phyloP scores from a whole-genome alignment of 2,113 vertebrate genomes.

The Tachysurus vachellii region DNA sequence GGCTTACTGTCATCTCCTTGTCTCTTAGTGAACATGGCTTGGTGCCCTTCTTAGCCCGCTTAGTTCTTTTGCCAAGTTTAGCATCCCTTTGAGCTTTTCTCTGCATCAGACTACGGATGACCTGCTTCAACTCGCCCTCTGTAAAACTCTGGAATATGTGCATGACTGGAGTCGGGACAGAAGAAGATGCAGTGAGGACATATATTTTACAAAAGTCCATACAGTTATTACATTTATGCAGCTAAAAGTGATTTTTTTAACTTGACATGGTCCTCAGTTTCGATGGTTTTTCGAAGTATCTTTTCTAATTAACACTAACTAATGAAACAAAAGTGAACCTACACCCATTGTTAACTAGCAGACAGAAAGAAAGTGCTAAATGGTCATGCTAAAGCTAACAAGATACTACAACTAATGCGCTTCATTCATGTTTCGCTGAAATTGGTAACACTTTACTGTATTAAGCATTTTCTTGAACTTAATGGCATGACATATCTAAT shows the following conservation, averaged over 20 bases:
- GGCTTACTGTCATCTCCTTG: conserved; percentile 78
- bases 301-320: background rate
- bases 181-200: background rate
- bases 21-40: conserved; percentile 62
- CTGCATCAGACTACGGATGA: conserved; percentile 71
- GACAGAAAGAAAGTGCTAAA: background rate
- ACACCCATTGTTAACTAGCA: background rate
- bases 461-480: background rate
- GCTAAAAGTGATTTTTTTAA: background rate
- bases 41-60: conserved; percentile 72
- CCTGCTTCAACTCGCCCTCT: conserved; percentile 77
- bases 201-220: background rate
- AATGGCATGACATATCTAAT: background rate
- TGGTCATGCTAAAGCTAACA: background rate
- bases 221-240: background rate
- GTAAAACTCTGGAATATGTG: conserved; percentile 82
- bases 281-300: background rate
- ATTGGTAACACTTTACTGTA: background rate
- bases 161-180: conserved; percentile 65
- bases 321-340: background rate
- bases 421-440: background rate
- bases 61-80: conserved; percentile 67
- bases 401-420: background rate
- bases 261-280: background rate
- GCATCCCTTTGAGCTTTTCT: conserved; percentile 62